Evolutionary conservation across 2,113 vertebrate genomes (phyloP), one percentile per base, ranked within the genome.

Genomic region (Ancistrus triradiatus): DNA sequence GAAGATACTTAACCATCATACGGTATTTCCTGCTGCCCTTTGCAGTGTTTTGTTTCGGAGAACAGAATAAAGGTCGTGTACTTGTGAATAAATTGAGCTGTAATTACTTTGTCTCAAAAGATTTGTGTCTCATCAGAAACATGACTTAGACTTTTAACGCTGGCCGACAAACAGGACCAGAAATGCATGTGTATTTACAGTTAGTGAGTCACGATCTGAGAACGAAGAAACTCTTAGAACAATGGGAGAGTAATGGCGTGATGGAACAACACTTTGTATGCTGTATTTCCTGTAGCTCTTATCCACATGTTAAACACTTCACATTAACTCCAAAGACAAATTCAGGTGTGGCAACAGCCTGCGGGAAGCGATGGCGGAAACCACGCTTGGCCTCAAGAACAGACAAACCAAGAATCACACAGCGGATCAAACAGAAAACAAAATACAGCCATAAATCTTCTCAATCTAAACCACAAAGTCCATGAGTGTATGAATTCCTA

Each of bases 361-460:
- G 17, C 2, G 13, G 58, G 27, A 60, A 47, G 57, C 27, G 38
- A n/a, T 43, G 68, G 37, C 35, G 67, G 35, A 61, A 66, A 75
- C 64, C 65, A 42, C 24, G 44, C 24, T 70, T 33, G 65, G 69
- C 50, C 59, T 69, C 61, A 59, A 27, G 49, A 37, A 57, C 44
- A 48, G 2, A 57, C n/a, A 55, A 38, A 27, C 42, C 50, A 27
- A 50, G 40, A 76, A 18, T 28, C 60, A 72, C 19, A 13, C 21
- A 10, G 7, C 35, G 33, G 18, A 37, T 59, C 73, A 62, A 78
- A 63, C 75, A 72, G 75, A 51, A 67, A 65, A n/a, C n/a, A n/a
- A n/a, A n/a, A n/a, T n/a, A n/a, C n/a, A n/a, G n/a, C n/a, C n/a
- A n/a, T n/a, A n/a, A n/a, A n/a, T n/a, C n/a, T n/a, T n/a, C n/a